Evolutionary conservation across 2,797 vertebrate genomes (phyloP).

Genomic region (Lacerta bilineata): DNA sequence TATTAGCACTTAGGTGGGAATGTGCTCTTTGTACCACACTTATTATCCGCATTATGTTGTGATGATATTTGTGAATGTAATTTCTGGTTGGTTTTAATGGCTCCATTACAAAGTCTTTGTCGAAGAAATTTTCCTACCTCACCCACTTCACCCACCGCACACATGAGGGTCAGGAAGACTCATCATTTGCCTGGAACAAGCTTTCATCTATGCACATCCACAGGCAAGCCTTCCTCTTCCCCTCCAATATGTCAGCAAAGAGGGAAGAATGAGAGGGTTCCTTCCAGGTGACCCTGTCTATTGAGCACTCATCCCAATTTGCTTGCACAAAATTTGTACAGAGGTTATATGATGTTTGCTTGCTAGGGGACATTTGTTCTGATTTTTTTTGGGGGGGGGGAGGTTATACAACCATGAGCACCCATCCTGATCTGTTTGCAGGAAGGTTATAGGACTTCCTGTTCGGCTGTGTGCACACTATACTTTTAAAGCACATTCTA

Average conservation of each 20-base stretch:
- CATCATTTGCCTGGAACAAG: background rate
- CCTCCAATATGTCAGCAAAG: background rate
- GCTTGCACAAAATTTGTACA: no score
- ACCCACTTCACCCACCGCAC: background rate
- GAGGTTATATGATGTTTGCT: no score
- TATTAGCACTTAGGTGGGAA: constrained; percentile 80
- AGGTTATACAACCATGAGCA: no score
- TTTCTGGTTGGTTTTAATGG: constrained; percentile 78
- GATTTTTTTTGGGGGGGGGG: no score
- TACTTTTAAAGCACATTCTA: no score
- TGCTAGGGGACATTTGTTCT: no score
- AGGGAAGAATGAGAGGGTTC: background rate
- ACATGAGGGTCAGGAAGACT: background rate
- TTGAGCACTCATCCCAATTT: no score
- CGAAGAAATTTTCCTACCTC: background rate
- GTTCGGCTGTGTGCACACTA: no score
- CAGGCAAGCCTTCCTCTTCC: background rate
- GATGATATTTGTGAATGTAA: constrained; percentile 75
- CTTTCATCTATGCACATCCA: background rate
- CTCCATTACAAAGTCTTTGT: constrained; percentile 73
- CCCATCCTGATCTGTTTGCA: no score
- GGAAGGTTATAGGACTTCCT: no score
- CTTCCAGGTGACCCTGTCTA: no score
- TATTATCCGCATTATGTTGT: constrained; percentile 73
- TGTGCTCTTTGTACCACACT: constrained; percentile 79